Percentiles rank a stretch among this genome's conserved stretches.
These are phyloP conservation scores for Brachionus rotundiformis DNA, from an alignment of 1,140 invertebrate species.

Conservation along the genomic window DNA sequence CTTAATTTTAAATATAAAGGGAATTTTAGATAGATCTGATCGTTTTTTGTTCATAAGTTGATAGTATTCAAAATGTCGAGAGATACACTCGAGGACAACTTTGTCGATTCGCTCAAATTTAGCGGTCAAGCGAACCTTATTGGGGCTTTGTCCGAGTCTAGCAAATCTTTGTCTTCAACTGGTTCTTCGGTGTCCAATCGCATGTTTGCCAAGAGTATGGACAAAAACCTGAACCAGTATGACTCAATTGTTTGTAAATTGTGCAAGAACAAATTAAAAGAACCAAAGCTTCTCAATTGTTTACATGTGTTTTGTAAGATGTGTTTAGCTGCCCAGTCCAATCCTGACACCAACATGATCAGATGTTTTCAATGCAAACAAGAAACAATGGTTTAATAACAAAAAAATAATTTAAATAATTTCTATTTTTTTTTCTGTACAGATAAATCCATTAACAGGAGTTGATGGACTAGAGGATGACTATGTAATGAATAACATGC, in stretches of 20 bases:
- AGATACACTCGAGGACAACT: conserved; percentile 10
- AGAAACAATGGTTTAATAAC: conserved; percentile 74
- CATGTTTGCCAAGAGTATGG: not conserved
- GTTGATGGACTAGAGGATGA: conserved; percentile 75
- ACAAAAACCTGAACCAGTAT: conserved; percentile 53
- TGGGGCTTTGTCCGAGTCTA: conserved; percentile 23
- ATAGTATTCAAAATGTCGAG: conserved; percentile 19
- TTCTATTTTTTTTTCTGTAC: not conserved
- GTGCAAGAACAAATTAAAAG: conserved; percentile 72
- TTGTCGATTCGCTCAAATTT: conserved; percentile 22
- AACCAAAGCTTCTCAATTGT: conserved; percentile 81
- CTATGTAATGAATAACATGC: conserved; percentile 78
- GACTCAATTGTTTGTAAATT: conserved; percentile 56
- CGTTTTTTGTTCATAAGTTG: conserved; percentile 3
- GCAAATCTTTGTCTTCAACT: conserved; percentile 42
- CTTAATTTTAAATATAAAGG: not conserved
- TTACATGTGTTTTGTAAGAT: conserved; percentile 87
- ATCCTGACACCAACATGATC: conserved; percentile 55
- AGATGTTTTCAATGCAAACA: conserved; percentile 79
- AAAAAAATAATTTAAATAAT: not conserved
- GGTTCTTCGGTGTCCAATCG: not conserved
- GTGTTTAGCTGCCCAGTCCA: conserved; percentile 68
- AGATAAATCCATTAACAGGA: conserved; percentile 61
- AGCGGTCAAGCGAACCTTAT: conserved; percentile 8
- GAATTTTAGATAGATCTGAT: conserved; percentile 32